phyloP scores from a whole-genome alignment of 2,113 vertebrate species.

The Trachemys scripta region DNA sequence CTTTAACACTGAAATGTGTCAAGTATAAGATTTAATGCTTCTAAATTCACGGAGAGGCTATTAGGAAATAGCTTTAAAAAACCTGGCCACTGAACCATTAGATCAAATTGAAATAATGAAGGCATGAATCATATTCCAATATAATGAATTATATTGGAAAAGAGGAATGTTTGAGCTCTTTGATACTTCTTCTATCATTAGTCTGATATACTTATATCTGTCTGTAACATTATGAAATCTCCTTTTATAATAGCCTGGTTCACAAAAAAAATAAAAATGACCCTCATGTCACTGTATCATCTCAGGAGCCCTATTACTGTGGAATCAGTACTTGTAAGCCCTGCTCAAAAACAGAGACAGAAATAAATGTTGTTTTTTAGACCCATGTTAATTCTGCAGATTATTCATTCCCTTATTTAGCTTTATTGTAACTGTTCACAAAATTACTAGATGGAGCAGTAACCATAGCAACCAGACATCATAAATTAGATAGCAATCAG shows the following conservation, averaged over 20 bases:
- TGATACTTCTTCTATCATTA: neutral
- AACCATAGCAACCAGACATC: slow-evolving; percentile 8
- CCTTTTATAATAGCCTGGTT: neutral
- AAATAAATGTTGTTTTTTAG: slow-evolving; percentile 2
- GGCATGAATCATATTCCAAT: neutral
- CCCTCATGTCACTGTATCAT: neutral
- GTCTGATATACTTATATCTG: neutral
- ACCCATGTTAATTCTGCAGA: slow-evolving; percentile 8
- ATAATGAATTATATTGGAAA: neutral
- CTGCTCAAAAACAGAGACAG: neutral
- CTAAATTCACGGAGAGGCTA: neutral
- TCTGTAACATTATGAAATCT: neutral
- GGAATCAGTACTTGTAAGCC: neutral
- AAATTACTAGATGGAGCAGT: slow-evolving; percentile 20
- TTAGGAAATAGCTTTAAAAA: neutral
- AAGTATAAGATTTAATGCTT: neutral
- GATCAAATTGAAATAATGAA: neutral
- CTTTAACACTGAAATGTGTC: neutral
- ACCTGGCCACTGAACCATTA: neutral
- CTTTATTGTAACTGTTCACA: slow-evolving; percentile 29
- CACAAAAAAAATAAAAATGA: neutral
- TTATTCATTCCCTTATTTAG: slow-evolving; percentile 23
- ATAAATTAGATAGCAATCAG: neutral
- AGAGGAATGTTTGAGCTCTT: neutral
- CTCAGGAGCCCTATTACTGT: neutral